A percentile compares a stretch with the other conserved stretches of the same genome.
phyloP scores from a whole-genome alignment of 2,888 invertebrate genomes.

The Lepetodrilus schrolli region DNA sequence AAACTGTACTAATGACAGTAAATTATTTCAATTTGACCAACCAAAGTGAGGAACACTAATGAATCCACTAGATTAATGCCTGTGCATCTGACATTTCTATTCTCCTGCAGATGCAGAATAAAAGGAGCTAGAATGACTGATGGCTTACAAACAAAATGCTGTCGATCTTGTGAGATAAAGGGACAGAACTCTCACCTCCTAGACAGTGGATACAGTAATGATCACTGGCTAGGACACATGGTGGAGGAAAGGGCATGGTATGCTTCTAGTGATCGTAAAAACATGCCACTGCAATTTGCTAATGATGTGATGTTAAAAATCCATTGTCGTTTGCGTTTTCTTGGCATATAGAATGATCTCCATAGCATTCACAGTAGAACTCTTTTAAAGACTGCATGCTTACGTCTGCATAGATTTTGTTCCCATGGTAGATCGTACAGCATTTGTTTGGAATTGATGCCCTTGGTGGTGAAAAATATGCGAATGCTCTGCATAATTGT shows the following conservation, averaged over 20 bases:
- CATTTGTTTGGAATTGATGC: no score
- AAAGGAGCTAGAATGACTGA: not conserved
- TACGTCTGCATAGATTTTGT: no score
- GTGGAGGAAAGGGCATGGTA: constrained; percentile 7
- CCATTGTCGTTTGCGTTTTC: no score
- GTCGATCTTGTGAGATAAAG: not conserved
- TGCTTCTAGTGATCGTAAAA: not conserved
- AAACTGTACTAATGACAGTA: no score
- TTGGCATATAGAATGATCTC: no score
- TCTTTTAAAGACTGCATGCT: no score
- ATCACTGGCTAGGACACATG: constrained; percentile 1
- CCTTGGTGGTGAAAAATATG: no score
- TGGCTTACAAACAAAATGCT: constrained; percentile 7
- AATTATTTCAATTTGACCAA: no score
- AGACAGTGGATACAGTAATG: not conserved
- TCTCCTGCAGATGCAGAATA: constrained; percentile 16
- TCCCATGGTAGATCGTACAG: no score
- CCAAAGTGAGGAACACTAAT: not conserved
- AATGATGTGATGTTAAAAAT: no score
- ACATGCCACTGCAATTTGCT: not conserved
- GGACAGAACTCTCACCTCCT: not conserved
- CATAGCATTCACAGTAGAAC: no score
- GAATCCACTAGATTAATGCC: not conserved
- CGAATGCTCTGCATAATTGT: no score
- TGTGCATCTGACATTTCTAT: not conserved